Evolutionary conservation across 1,140 invertebrate genomes (phyloP), one percentile per base, ranked within the genome.

Genomic region (Atta cephalotes): DNA sequence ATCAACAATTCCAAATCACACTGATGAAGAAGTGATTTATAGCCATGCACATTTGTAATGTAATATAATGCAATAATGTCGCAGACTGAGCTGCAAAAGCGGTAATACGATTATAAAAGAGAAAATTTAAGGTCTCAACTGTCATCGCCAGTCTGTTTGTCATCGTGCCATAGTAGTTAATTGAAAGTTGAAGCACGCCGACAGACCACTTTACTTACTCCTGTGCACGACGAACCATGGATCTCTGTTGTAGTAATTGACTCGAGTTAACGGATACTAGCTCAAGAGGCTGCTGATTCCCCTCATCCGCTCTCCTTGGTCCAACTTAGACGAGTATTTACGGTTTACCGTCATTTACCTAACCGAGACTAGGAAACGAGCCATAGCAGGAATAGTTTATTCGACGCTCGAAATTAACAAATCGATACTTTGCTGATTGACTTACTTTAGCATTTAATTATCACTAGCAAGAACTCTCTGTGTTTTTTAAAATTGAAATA

Each of bases 231-330:
- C 49, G 62, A 79, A 45, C 51, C 71, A 49, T 71, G 87, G 72
- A 86, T 86, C 87, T 45, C 81, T 86, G 66, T 51, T 85, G 77
- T 87, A 86, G 87, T 88, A 88, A 86, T 88, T 86, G 87, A 86
- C 84, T 88, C 76, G 77, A 86, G 87, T 86, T 88, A 88, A 88
- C 74, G 85, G 87, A 88, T 88, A 86, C 77, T 62, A 39, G 71
- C 74, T 85, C 60, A 49, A 79, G 71, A 85, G 79, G 63, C 62
- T 58, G 82, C 72, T 66, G 63, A 79, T 79, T 79, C 60, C 71
- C 71, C 62, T 66, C 63, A 79, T 85, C 63, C 74, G 62, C 31
- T 68, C 71, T 85, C 49, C 74, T 85, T 79, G 62, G 82, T 66
- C 82, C 60, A 65, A 77, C 82, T 85, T 85, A 66, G 74, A 85